phyloP scores from a whole-genome alignment of 1,140 invertebrate species.

The Tetragnatha versicolor region DNA sequence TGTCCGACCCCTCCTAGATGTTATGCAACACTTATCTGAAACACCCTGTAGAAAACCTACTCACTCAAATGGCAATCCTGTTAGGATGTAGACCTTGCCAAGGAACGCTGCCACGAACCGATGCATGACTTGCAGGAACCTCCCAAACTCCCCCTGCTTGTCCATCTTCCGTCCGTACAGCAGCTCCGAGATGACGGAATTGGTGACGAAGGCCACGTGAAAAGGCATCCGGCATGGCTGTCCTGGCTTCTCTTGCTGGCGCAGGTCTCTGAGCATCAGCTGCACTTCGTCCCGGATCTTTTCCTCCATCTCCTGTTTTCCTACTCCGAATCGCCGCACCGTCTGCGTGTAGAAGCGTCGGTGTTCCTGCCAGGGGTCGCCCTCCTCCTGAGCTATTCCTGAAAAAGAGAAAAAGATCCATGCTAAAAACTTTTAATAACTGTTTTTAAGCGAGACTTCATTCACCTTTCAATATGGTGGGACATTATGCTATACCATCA shows the following conservation, averaged over 20 bases:
- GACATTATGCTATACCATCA: no score
- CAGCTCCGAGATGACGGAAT: constrained; percentile 8
- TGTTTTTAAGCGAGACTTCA: no score
- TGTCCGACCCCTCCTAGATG: not conserved
- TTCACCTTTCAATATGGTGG: no score
- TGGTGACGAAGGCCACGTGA: not conserved
- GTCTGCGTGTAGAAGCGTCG: constrained; percentile 75
- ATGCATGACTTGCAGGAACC: not conserved
- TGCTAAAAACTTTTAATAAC: no score
- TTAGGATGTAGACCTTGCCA: not conserved
- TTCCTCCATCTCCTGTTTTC: constrained; percentile 74
- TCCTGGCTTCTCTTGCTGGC: not conserved
- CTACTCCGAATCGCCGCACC: constrained; percentile 76
- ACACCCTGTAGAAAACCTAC: not conserved
- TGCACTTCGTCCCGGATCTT: constrained; percentile 67
- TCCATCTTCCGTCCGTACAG: constrained; percentile 4
- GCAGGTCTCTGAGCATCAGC: not conserved
- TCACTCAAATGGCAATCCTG: constrained; percentile 8
- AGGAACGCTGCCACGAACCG: not conserved
- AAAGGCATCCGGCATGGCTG: not conserved
- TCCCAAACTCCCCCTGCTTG: not conserved
- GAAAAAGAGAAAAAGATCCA: no score
- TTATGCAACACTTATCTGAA: not conserved
- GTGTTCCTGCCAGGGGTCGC: constrained; percentile 77
- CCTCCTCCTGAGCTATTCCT: constrained; percentile 67